Conservation (phyloP, 2,797 vertebrate species). For the Emydoidea blandingii region DNA sequence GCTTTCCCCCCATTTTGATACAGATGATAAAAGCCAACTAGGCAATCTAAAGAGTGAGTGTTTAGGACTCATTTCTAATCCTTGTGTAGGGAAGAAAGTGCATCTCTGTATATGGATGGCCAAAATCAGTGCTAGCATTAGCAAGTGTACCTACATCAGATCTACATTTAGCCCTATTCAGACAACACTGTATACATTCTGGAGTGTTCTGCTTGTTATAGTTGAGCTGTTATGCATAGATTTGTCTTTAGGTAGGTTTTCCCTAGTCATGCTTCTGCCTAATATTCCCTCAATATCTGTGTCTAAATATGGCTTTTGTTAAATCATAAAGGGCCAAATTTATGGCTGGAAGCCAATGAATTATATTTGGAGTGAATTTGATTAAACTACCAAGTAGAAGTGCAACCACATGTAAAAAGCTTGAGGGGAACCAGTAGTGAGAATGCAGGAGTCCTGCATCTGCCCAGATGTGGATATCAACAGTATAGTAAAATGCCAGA, state of each 20-base stretch:
- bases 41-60: background rate
- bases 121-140: background rate
- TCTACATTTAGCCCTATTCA: background rate
- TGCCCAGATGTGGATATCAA: background rate
- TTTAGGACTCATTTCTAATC: background rate
- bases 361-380: background rate
- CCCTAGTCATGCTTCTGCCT: background rate
- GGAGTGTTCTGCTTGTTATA: background rate
- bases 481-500: background rate
- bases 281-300: background rate
- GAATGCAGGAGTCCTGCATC: background rate
- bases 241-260: background rate
- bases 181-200: background rate
- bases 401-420: background rate
- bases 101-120: background rate
- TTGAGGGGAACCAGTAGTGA: background rate
- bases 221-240: background rate
- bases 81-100: background rate
- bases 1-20: constrained; percentile 23
- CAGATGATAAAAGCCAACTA: background rate
- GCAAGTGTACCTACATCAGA: accelerated
- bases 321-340: background rate
- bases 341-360: background rate
- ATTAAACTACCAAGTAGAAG: background rate
- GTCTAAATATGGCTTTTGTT: background rate